Evolutionary conservation across 2,888 invertebrate genomes (phyloP), one percentile per base, ranked within the genome.

Genomic region (Trichogramma evanescens): DNA sequence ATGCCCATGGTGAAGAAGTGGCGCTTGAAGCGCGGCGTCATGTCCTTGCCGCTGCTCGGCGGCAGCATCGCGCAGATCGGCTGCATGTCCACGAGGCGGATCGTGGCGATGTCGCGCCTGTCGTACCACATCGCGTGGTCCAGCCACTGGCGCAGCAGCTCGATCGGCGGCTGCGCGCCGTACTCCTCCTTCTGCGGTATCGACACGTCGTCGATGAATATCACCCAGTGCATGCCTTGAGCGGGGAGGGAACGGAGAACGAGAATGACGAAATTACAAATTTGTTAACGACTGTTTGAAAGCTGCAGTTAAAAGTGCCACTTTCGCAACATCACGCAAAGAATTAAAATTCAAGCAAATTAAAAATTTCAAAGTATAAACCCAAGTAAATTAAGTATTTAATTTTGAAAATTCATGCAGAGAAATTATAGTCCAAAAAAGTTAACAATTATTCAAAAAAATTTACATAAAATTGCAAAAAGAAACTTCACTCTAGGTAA

Each of bases 111-210:
- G 58, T 89, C 89, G 76, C 90, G 92, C 26, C 87, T 82, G 74
- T 96, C 94, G 74, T 89, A 91, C 95, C 95, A 96, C 68, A 89
- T 88, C 64, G 85, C 84, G 68, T 95, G 91, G 75, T 96, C 96
- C 48, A 95, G 84, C 83, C 91, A 91, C 78, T 95, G 95, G 39
- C 96, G 81, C 42, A 97, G 78, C 52, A 97, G 81, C 75, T 97
- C 96, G 57, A 97, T 92, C 0, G 96, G 94, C 0, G 96, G 95
- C 76, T 96, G 95, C 0, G 95, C 95, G 0, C 95, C 96, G 72
- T 90, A 95, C 3, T 86, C 86, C 76, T 94, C 93, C 59, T 91
- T 87, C 66, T 90, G 82, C 0, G 96, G 96, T 92, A 96, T 93
- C 69, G 93, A 94, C 40, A 97, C 84, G 75, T 97, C 96, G 73